Base-by-base conservation (phyloP, 2,888 invertebrate genomes). In the Galerucella pusilla region DNA sequence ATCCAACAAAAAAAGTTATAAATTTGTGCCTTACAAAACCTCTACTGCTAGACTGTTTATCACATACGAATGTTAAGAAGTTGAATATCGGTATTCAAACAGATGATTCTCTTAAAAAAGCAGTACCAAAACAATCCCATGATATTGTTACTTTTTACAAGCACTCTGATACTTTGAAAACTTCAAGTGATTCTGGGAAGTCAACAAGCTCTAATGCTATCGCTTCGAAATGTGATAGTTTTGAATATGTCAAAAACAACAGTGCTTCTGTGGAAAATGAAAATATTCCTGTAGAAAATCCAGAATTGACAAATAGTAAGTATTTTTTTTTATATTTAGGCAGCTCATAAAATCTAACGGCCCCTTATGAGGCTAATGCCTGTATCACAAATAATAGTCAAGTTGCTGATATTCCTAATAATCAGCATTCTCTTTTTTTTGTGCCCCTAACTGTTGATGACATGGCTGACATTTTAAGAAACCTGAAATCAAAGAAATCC, bases 191-290 rank as follows among this genome's bases (percentile, higher is more conserved):
- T 12, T 16, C 45, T 46, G 61, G 25, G 5, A 80, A 79, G 28
- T 79, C 81, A 75, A 81, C 82, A 12, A 75, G 75, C 65, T 78
- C 80, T 11, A 78, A 77, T 28, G 60, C 64, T n/a, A 57, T 81
- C 42, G 78, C 68, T 9, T 84, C 85, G 78, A 90, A 91, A 82
- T 92, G 92, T 49, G 91, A 92, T 81, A 93, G 93, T 83, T 93
- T 93, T 86, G 92, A 93, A 84, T 93, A 68, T 46, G 52, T 70
- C 12, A 61, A 76, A 64, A 65, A 67, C 12, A 68, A 70, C 49
- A 67, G 46, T 35, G 57, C 46, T 16, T 35, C 12, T 28, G 14
- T 54, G 35, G 52, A 45, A 60, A 73, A 16, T 14, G 20, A 59
- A 35, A 12, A 14, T 16, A 61, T 14, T 70, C 16, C 11, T 60